Evolutionary conservation across 2,113 vertebrate genomes (phyloP).

Genomic region (Tyrannus savana): DNA sequence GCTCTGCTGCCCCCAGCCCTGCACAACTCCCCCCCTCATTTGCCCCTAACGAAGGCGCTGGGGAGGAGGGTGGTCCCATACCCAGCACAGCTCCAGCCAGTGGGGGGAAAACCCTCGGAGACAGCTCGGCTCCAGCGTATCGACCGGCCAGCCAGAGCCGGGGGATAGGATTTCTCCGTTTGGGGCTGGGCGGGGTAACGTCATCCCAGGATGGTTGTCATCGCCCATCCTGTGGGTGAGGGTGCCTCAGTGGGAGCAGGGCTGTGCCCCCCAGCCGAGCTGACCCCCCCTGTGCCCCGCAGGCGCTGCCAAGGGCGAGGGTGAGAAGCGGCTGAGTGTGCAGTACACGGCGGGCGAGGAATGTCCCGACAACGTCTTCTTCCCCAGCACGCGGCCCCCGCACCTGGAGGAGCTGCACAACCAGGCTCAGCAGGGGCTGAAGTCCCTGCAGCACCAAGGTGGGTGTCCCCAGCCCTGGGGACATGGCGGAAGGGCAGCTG

Average conservation of each 20-base stretch:
- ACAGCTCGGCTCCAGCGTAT: not conserved
- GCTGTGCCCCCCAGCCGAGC: not conserved
- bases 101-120: not conserved
- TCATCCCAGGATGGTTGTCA: not conserved
- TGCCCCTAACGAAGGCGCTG: not conserved
- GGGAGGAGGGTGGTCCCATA: not conserved
- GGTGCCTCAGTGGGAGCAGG: rapidly evolving
- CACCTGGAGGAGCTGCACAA: conserved; percentile 91
- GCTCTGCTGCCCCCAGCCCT: not conserved
- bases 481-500: not conserved
- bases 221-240: rapidly evolving
- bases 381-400: conserved; percentile 83
- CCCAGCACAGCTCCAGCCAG: rapidly evolving
- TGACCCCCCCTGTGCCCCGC: not conserved
- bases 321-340: conserved; percentile 66
- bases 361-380: conserved; percentile 90
- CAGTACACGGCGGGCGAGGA: conserved; percentile 74
- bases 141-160: not conserved
- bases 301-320: conserved; percentile 76
- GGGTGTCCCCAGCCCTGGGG: not conserved
- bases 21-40: rapidly evolving
- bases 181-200: not conserved
- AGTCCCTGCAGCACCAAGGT: conserved; percentile 92
- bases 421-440: conserved; percentile 90
- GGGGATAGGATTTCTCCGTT: not conserved